Evolutionary conservation across 1,140 invertebrate species (phyloP), one percentile per base, ranked within the genome.

Genomic region (Mylabris phalerata): DNA sequence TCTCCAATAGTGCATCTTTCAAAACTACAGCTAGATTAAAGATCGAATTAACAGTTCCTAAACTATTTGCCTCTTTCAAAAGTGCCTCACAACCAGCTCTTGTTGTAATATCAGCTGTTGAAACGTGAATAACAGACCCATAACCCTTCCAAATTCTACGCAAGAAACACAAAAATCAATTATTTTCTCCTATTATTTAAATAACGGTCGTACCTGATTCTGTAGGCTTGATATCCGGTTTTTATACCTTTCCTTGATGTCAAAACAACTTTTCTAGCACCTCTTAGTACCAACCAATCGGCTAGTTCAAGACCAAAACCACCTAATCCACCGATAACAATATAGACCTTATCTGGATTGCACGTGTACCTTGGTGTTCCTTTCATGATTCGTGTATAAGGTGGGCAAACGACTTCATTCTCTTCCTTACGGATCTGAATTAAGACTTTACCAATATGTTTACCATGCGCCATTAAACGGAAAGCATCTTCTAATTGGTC

Each of bases 221-320:
- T 73, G 9, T 79, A 78, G 2, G 78, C 71, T 75, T 95, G 92
- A 73, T 93, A 95, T 7, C 91, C 90, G 61, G 84, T 90, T 47
- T 73, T 78, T 9, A 93, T 73, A 24, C 92, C 91, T 52, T 80
- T 80, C 62, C 92, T 80, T 2, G 91, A 93, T 1, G 86, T 91
- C 0, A 97, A 75, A 2, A 95, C 76, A 1, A 98, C 63, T 66
- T 87, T 87, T 57, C 76, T 83, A 5, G 86, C 90, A 2, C 92
- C 93, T 67, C 91, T 78, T 26, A 87, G 70, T 10, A 91, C 80
- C 55, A 96, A 77, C 92, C 93, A 96, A 69, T 93, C 85, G 3
- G 85, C 83, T 45, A 97, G 70, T 72, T 97, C 93, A n/a, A 98
- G 76, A 39, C 93, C 93, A 72, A 98, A 93, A 2, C 92, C 92